Evolutionary conservation across 1,140 invertebrate species (phyloP), one percentile per base, ranked within the genome.

Genomic region (Macrocentrus cingulum): DNA sequence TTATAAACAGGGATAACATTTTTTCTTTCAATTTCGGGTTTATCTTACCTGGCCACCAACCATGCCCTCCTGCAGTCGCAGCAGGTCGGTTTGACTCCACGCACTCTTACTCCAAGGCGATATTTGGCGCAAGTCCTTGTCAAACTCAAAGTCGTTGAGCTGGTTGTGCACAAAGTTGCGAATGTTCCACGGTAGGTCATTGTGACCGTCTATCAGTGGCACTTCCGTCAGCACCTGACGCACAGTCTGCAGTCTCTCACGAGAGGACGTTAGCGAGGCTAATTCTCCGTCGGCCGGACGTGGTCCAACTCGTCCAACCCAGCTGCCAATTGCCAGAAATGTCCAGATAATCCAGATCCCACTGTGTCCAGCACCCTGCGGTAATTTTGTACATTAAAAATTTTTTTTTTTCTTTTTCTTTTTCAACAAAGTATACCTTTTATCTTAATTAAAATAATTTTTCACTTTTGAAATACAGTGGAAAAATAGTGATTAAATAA

Each of bases 151-250:
- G 46, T 89, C 84, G 59, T 85, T 84, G 59, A 91, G 82, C 69
- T 89, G 87, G 70, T 89, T 90, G 66, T 88, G 87, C 4, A 90
- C 81, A 62, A 90, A 90, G 72, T 89, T 89, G 56, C 89, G 75
- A 49, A 91, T 89, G 70, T 92, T 91, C 88, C 90, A 92, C 0
- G 91, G 88, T 22, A 94, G 72, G 69, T 94, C 91, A 80, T 94
- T 94, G 80, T 94, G 92, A 66, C 82, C 83, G 65, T 84, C 83
- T 69, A 84, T 84, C 63, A 84, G 72, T 22, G 83, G 83, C 66
- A 84, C 82, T 61, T 84, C 82, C 34, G 75, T 77, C 25, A 84
- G 69, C 20, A 83, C 80, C 62, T 82, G 80, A 39, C 78, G 71
- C 36, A 83, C 83, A 16, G 74, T 79, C 49, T 84, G 80, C 60